These are phyloP conservation scores for Paguma larvata DNA, from an alignment of 2,797 vertebrate genomes.

Conservation along the genomic window DNA sequence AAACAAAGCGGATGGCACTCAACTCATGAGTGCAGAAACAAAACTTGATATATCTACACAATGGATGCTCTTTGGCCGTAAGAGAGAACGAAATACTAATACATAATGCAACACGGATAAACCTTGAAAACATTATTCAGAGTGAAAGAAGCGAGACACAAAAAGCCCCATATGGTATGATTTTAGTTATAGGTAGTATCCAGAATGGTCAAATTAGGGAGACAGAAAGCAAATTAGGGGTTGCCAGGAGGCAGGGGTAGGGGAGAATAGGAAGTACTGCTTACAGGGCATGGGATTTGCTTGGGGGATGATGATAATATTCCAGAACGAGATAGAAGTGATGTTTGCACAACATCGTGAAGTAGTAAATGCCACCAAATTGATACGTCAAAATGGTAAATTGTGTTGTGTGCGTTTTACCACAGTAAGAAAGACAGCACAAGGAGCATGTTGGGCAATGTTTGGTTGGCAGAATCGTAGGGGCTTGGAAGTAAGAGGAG, in stretches of 20 bases:
- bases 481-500: background rate
- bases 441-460: background rate
- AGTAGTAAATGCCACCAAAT: background rate
- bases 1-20: background rate
- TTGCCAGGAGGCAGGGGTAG: background rate
- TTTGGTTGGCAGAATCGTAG: background rate
- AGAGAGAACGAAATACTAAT: background rate
- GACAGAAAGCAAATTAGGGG: background rate
- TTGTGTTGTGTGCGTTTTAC: background rate
- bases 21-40: background rate
- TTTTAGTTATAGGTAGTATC: background rate
- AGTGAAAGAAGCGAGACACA: background rate
- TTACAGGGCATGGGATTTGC: background rate
- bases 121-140: background rate
- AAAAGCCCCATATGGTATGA: background rate
- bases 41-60: background rate
- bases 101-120: background rate
- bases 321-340: background rate
- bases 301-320: background rate
- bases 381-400: background rate
- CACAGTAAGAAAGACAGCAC: background rate
- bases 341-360: background rate
- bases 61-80: background rate
- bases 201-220: background rate
- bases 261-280: background rate